phyloP scores from a whole-genome alignment of 1,140 invertebrate species.

The Scaptomyza pallida region DNA sequence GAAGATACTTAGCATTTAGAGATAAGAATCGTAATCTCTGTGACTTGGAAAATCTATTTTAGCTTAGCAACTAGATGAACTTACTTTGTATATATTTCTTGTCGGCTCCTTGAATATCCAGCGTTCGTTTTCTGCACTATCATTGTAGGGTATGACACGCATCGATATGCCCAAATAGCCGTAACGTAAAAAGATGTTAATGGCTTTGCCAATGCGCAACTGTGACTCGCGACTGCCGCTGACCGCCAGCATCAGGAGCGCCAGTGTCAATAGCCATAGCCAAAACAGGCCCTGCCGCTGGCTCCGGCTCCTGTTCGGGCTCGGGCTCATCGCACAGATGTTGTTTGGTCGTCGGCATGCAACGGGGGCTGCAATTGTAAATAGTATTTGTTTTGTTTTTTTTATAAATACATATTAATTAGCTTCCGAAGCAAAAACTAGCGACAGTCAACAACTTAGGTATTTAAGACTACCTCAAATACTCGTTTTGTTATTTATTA shows the following conservation, averaged over 20 bases:
- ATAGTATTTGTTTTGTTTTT: background rate
- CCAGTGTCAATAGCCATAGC: conserved; percentile 67
- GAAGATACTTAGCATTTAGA: background rate
- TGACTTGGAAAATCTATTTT: background rate
- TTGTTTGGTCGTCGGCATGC: conserved; percentile 54
- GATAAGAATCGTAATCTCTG: background rate
- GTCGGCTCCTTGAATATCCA: conserved; percentile 94
- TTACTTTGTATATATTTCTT: conserved; percentile 88
- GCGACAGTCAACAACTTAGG: conserved; percentile 9
- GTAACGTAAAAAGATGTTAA: conserved; percentile 90
- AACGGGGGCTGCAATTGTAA: conserved; percentile 40
- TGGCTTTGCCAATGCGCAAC: conserved; percentile 88
- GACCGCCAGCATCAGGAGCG: conserved; percentile 55
- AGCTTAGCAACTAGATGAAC: background rate
- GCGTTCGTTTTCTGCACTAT: conserved; percentile 86
- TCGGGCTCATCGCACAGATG: conserved; percentile 71
- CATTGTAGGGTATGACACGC: conserved; percentile 92
- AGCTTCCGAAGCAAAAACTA: no score
- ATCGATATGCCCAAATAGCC: conserved; percentile 93
- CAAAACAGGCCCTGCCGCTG: conserved; percentile 66
- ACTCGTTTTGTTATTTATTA: conserved; percentile 28
- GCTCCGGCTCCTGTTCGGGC: conserved; percentile 39
- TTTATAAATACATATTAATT: no score
- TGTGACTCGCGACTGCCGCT: conserved; percentile 85
- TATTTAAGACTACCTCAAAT: conserved; percentile 27